Percentiles rank a stretch among this genome's conserved stretches.
Conservation (phyloP, 2,113 vertebrate genomes). For the Tragelaphus imberbis region DNA sequence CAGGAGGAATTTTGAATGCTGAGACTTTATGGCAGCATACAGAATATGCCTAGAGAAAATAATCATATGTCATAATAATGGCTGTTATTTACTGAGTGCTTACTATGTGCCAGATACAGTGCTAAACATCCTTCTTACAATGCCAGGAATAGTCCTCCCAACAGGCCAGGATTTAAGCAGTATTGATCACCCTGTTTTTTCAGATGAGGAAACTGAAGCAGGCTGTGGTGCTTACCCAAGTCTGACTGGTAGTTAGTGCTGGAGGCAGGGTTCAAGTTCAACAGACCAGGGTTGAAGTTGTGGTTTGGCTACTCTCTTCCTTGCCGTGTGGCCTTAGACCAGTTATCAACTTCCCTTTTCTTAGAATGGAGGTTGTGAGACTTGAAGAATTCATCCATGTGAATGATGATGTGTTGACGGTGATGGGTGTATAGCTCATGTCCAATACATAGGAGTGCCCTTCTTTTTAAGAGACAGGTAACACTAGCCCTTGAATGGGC, state of each 20-base stretch:
- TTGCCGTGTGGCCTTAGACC: background rate
- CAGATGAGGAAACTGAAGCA: background rate
- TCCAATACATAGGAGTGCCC: background rate
- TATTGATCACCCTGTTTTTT: background rate
- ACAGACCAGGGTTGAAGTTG: background rate
- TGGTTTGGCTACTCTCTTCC: background rate
- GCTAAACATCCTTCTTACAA: background rate
- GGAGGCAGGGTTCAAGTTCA: background rate
- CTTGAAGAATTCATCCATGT: background rate
- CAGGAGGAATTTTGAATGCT: background rate
- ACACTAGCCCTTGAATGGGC: background rate
- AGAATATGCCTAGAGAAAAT: background rate
- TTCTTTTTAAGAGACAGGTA: background rate
- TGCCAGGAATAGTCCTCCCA: background rate
- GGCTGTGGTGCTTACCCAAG: background rate
- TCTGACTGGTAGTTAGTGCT: background rate
- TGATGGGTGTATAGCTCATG: background rate
- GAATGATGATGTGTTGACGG: background rate
- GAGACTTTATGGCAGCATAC: background rate
- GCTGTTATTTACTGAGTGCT: background rate
- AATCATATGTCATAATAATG: fast-evolving
- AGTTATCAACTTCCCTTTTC: background rate
- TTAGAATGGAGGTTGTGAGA: background rate
- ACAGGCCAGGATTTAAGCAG: background rate
- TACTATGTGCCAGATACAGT: background rate